Base-by-base conservation (phyloP, 1,140 invertebrate genomes). In the Rhagoletis pomonella region DNA sequence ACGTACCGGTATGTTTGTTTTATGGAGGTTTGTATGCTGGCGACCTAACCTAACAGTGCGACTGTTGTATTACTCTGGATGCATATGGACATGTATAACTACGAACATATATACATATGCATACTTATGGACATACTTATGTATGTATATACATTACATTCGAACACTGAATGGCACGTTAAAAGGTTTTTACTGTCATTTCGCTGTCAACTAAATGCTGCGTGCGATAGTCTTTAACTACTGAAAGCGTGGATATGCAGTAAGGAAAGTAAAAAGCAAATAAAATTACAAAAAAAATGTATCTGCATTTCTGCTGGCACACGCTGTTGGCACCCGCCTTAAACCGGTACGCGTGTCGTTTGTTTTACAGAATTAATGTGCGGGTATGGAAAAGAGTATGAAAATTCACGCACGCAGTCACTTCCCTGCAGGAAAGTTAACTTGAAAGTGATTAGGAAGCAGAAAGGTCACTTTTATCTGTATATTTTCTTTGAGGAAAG, bases 161-260 rank as follows among this genome's bases (percentile, higher is more conserved):
- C 29, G 44, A 47, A 5, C 7, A 77, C 42, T n/a, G 44, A 77
- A 77, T 50, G 69, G 17, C 69, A n/a, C 69, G 69, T 9, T 77
- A 77, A 50, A 77, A 77, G 69, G 69, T 77, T 77, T 77, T 77
- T 77, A 50, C 69, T 77, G 69, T 47, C 69, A 73, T 73, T 73
- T 73, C 29, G 69, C 39, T 47, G 69, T 73, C 44, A 77, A 47
- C 69, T 77, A 47, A 77, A 77, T 77, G 44, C n/a, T 77, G 42
- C 42, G 12, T 77, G 29, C 44, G 42, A 77, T 73, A 73, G 69
- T 42, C 39, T 44, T n/a, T 42, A 73, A 73, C 12, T 47, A 14
- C 69, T 29, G 10, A 67, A 17, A 5, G 17, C 39, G n/a, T 67
- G 39, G 29, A 42, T 29, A 29, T 29, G 29, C 19, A 67, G 9